Percentiles rank a stretch among this genome's conserved stretches.
phyloP scores from a whole-genome alignment of 2,888 invertebrate species.

The Drosophila histrio region DNA sequence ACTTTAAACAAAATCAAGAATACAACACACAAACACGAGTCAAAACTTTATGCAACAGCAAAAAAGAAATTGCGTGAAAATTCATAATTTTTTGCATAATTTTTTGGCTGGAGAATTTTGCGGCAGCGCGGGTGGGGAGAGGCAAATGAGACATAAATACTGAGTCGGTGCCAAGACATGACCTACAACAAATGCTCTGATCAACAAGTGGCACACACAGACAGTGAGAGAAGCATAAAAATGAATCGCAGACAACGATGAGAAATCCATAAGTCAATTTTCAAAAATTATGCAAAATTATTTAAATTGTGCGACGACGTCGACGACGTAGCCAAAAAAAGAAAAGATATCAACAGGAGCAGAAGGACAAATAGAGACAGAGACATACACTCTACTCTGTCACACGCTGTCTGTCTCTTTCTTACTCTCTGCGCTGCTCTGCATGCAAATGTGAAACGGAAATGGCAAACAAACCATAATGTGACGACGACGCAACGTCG shows the following conservation, averaged over 20 bases:
- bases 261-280: conserved; percentile 81
- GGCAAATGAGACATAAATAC: conserved; percentile 60
- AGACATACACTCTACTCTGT: conserved; percentile 5
- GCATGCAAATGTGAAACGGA: conserved; percentile 78
- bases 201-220: conserved; percentile 70
- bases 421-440: conserved; percentile 20
- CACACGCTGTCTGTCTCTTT: not conserved
- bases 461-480: conserved; percentile 81
- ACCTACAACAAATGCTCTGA: conserved; percentile 75
- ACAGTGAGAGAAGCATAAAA: conserved; percentile 54
- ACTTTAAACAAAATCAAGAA: conserved; percentile 55
- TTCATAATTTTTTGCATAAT: conserved; percentile 70
- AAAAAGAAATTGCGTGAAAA: conserved; percentile 55
- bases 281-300: conserved; percentile 83
- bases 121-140: too few species aligned
- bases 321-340: conserved; percentile 49
- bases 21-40: conserved; percentile 5
- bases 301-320: conserved; percentile 79
- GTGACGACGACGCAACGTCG: conserved; percentile 51
- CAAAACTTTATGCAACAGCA: conserved; percentile 59
- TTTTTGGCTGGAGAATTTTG: too few species aligned
- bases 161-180: conserved; percentile 67
- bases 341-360: conserved; percentile 72
- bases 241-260: conserved; percentile 68
- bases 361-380: conserved; percentile 4